Evolutionary conservation across 2,888 invertebrate genomes (phyloP).

Genomic region (Andrena fulva): DNA sequence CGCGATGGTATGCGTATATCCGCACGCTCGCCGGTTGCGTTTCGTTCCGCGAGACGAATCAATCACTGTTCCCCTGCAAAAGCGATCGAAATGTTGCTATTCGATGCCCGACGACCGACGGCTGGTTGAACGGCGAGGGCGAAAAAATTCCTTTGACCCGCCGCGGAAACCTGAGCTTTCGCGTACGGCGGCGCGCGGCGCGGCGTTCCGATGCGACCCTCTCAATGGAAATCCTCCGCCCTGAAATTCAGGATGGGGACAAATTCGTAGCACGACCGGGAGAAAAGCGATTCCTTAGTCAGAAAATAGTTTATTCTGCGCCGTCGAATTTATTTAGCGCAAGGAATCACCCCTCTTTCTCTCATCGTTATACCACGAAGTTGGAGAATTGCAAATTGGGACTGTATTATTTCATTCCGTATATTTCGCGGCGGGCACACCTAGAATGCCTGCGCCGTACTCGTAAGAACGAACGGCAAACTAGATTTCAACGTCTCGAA

Average conservation of each 20-base stretch:
- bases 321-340: too few relatives aligned
- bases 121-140: constrained; percentile 47
- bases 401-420: background rate
- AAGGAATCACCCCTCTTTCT: too few relatives aligned
- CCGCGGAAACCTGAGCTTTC: constrained; percentile 34
- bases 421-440: background rate
- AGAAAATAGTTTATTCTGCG: background rate
- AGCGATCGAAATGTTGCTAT: constrained; percentile 68
- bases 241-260: background rate
- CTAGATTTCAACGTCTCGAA: background rate
- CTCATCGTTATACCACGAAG: too few relatives aligned
- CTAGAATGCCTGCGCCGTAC: background rate
- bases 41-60: constrained; percentile 72
- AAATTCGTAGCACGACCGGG: background rate
- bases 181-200: background rate
- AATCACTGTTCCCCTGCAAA: constrained; percentile 66
- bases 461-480: background rate
- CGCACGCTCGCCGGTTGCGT: constrained; percentile 62
- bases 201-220: constrained; percentile 41
- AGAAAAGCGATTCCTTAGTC: background rate
- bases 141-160: constrained; percentile 67
- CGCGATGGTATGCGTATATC: constrained; percentile 64
- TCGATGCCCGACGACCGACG: constrained; percentile 60
- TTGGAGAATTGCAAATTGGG: too few relatives aligned
- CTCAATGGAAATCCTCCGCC: background rate